Base-by-base conservation (phyloP, 2,797 vertebrate species). In the Glossophaga mutica region DNA sequence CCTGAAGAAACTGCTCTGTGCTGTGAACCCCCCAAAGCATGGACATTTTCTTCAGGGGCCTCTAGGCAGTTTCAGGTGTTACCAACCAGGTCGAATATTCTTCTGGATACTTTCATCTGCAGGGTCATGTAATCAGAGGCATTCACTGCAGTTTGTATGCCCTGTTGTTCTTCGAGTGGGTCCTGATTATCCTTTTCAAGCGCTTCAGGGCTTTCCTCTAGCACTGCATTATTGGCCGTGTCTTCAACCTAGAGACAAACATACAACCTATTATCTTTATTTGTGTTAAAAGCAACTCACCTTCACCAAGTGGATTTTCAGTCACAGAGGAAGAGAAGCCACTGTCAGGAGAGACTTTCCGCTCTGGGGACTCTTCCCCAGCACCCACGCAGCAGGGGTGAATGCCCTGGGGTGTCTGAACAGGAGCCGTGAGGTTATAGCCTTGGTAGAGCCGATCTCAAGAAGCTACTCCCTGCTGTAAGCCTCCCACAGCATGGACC, bases 211-310 rank as follows among this genome's bases (percentile, higher is more conserved):
- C 34, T 44, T 44, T 29, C 1, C 70, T 44, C 70, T 29, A 29
- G 14, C 7, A 0, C 24, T 9, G 14, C 34, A 55, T 48, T 99
- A 99, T 94, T 99, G 98, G 94, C 99, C 99, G 98, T 99, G 99
- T 94, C 99, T 96, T 99, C 99, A 32, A 98, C 98, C 99, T 99
- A 76, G 83, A 85, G 44, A 65, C 18, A 95, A 85, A 77, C 39
- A 91, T 2, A 46, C 15, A 82, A n/a, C 29, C 18, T 16, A 24
- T 46, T 4, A 12, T 86, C 42, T 78, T 82, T 86, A 19, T 32
- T 71, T 82, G 18, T 57, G 74, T 37, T 48, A 44, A 52, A 65
- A 76, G n/a, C 29, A 89, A 48, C 21, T 24, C 24, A 68, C 3
- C 4, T 4, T 76, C 57, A 42, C 21, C 52, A 68, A 29, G 14